Conservation (phyloP, 2,888 invertebrate genomes). For the Dicyrtomina minuta region DNA sequence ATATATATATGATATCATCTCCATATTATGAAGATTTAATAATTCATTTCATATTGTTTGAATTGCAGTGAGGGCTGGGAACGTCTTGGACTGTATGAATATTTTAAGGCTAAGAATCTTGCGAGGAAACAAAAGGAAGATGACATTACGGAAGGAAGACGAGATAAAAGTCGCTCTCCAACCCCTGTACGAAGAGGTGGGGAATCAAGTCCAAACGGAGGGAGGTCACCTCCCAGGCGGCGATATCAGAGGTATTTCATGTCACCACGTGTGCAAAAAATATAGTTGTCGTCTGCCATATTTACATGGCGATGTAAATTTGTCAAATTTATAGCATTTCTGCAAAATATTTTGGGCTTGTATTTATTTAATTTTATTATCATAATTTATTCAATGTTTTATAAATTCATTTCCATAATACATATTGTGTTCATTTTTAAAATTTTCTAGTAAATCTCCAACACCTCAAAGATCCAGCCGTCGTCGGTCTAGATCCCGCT, state of each 20-base stretch:
- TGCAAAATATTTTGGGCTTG: too few species aligned
- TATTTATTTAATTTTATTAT: neutral
- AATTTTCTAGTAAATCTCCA: conserved; percentile 36
- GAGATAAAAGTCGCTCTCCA: conserved; percentile 71
- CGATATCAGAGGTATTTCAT: conserved; percentile 53
- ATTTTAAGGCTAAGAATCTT: conserved; percentile 92
- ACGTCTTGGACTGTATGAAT: conserved; percentile 93
- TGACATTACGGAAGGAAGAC: conserved; percentile 70
- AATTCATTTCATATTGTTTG: too few species aligned
- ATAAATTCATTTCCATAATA: neutral
- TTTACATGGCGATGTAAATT: too few species aligned
- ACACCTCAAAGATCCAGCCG: conserved; percentile 10
- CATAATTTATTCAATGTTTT: neutral
- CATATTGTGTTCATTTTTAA: neutral
- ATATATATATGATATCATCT: too few species aligned
- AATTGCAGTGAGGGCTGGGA: conserved; percentile 88
- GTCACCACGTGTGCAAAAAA: conserved; percentile 10
- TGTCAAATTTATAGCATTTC: too few species aligned
- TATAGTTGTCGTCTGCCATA: too few species aligned
- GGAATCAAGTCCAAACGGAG: conserved; percentile 45
- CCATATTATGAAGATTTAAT: too few species aligned
- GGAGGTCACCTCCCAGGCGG: conserved; percentile 53
- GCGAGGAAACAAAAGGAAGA: conserved; percentile 87
- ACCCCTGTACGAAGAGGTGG: conserved; percentile 72
- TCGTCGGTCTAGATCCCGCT: conserved; percentile 45